Conservation (phyloP, 2,888 invertebrate genomes). For the Pseudanteris insignis region DNA sequence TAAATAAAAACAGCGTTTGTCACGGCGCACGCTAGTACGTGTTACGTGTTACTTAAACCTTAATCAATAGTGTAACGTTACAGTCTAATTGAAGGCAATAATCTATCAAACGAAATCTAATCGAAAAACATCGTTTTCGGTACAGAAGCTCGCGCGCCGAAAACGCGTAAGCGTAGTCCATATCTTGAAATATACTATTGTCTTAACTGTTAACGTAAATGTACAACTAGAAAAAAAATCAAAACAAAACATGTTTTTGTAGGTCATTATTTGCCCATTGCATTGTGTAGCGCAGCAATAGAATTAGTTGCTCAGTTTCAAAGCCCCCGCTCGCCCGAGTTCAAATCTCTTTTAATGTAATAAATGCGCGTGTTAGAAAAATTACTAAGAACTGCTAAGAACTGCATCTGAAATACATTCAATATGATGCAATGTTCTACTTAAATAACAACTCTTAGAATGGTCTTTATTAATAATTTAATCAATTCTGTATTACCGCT, state of each 20-base stretch:
- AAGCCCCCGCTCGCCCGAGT: constrained; percentile 12
- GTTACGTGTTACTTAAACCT: not conserved
- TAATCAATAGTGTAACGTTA: constrained; percentile 11
- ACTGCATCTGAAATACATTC: constrained; percentile 27
- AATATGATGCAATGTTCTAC: constrained; percentile 37
- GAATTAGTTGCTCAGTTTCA: constrained; percentile 21
- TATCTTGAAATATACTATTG: constrained; percentile 16
- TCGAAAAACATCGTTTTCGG: constrained; percentile 1
- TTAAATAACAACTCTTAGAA: constrained; percentile 34
- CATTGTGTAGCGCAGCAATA: constrained; percentile 37
- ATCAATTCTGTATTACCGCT: constrained; percentile 22
- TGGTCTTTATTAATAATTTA: constrained; percentile 13
- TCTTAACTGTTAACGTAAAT: constrained; percentile 28
- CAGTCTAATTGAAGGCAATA: constrained; percentile 11
- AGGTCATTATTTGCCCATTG: constrained; percentile 31
- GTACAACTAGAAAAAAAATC: constrained; percentile 38
- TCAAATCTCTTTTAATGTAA: constrained; percentile 20
- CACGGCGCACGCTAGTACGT: not conserved
- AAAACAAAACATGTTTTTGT: constrained; percentile 6
- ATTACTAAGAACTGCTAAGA: constrained; percentile 29
- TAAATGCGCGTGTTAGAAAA: constrained; percentile 26
- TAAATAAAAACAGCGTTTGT: constrained; percentile 25
- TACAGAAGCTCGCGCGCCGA: not conserved
- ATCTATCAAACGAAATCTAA: constrained; percentile 12
- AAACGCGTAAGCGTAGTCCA: constrained; percentile 6